Evolutionary conservation across 2,888 invertebrate genomes (phyloP).

Genomic region (Fabriciana adippe): DNA sequence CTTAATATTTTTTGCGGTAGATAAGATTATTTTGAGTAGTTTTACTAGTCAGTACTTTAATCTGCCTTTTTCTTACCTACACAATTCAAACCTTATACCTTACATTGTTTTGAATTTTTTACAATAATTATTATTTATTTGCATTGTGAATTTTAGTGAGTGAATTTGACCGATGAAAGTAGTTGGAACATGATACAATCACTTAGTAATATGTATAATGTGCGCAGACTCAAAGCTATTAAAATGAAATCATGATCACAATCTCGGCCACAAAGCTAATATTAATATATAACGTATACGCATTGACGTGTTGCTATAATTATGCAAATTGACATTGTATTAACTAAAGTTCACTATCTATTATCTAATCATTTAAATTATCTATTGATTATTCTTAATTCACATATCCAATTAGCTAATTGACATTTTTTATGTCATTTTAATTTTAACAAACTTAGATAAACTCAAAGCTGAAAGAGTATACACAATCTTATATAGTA

Average conservation of each 20-base stretch:
- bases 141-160: not conserved
- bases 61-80: too few relatives aligned
- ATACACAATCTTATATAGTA: too few relatives aligned
- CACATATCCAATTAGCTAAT: too few relatives aligned
- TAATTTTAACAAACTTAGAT: too few relatives aligned
- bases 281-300: not conserved
- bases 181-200: not conserved
- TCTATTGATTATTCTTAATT: not conserved
- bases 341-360: slow-evolving; percentile 12
- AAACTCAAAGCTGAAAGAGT: too few relatives aligned
- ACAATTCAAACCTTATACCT: too few relatives aligned
- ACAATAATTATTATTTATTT: too few relatives aligned
- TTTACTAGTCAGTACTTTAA: too few relatives aligned
- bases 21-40: too few relatives aligned
- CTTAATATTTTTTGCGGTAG: too few relatives aligned
- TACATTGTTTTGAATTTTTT: too few relatives aligned
- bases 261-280: slow-evolving; percentile 2
- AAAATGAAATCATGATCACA: not conserved
- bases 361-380: slow-evolving; percentile 5
- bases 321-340: slow-evolving; percentile 4
- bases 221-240: not conserved
- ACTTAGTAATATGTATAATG: not conserved
- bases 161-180: not conserved
- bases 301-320: slow-evolving; percentile 3
- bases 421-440: too few relatives aligned